Conservation (phyloP, 2,888 invertebrate species). For the Phengaris arion region DNA sequence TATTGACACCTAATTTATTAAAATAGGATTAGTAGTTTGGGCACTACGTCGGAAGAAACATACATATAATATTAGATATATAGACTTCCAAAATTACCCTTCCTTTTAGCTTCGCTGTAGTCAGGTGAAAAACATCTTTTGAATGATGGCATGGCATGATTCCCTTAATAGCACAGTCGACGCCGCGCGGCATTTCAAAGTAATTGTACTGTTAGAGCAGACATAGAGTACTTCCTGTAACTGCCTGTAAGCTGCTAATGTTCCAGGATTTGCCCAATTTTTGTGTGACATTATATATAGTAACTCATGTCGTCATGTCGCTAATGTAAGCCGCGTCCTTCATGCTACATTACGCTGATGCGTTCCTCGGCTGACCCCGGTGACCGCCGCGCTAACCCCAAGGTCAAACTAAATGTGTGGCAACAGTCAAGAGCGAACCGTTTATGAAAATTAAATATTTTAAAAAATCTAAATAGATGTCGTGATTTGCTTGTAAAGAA, state of each 20-base stretch:
- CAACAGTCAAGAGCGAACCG: conserved; percentile 11
- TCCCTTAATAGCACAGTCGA: not conserved
- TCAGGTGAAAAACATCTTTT: too few relatives aligned
- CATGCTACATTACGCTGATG: conserved; percentile 20
- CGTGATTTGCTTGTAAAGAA: too few relatives aligned
- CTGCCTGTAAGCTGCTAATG: not conserved
- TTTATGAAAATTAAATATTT: not conserved
- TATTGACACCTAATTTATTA: too few relatives aligned
- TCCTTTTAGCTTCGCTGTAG: too few relatives aligned
- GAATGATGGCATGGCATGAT: not conserved
- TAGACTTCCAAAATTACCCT: too few relatives aligned
- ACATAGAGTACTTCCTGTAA: not conserved
- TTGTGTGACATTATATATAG: conserved; percentile 10
- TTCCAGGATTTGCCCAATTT: conserved; percentile 24
- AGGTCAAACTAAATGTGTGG: conserved; percentile 19
- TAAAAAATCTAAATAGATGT: not conserved
- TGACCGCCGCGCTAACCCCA: not conserved
- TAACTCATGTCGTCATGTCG: conserved; percentile 1
- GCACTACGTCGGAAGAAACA: too few relatives aligned
- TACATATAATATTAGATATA: too few relatives aligned
- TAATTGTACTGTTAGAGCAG: conserved; percentile 2
- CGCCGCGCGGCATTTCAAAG: conserved; percentile 14
- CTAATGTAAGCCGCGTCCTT: conserved; percentile 20
- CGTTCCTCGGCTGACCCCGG: not conserved
- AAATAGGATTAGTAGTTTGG: too few relatives aligned